phyloP scores from a whole-genome alignment of 2,797 vertebrate species.

The Premnoplex brunnescens region DNA sequence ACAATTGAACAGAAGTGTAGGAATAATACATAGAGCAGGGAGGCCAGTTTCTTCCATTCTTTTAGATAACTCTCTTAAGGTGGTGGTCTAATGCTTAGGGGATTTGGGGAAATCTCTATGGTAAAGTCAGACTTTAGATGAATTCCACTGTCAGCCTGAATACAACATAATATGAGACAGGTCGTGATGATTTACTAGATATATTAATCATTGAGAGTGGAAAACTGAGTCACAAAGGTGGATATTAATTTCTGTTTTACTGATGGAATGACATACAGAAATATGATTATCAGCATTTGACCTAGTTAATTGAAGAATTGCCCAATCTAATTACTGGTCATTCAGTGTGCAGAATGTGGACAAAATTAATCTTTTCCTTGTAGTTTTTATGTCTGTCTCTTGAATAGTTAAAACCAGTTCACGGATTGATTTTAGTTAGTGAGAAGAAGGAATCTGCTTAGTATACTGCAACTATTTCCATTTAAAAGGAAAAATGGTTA shows the following conservation, averaged over 20 bases:
- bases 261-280: background rate
- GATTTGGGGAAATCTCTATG: background rate
- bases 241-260: background rate
- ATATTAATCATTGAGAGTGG: background rate
- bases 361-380: background rate
- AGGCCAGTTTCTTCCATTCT: background rate
- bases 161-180: background rate
- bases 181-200: background rate
- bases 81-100: background rate
- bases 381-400: background rate
- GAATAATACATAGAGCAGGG: background rate
- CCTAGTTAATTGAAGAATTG: background rate
- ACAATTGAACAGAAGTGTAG: background rate
- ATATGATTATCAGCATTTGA: background rate
- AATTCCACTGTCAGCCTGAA: background rate
- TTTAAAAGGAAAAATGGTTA: background rate
- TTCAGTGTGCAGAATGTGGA: background rate
- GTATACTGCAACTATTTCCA: background rate
- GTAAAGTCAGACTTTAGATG: background rate
- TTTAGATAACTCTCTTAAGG: background rate
- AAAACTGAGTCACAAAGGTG: background rate
- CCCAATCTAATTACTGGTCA: background rate
- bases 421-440: background rate
- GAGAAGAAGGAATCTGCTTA: background rate
- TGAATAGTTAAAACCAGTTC: background rate